A percentile compares a stretch with the other conserved stretches of the same genome.
phyloP scores from a whole-genome alignment of 1,140 invertebrate genomes.

The Stegodyphus mimosarum region DNA sequence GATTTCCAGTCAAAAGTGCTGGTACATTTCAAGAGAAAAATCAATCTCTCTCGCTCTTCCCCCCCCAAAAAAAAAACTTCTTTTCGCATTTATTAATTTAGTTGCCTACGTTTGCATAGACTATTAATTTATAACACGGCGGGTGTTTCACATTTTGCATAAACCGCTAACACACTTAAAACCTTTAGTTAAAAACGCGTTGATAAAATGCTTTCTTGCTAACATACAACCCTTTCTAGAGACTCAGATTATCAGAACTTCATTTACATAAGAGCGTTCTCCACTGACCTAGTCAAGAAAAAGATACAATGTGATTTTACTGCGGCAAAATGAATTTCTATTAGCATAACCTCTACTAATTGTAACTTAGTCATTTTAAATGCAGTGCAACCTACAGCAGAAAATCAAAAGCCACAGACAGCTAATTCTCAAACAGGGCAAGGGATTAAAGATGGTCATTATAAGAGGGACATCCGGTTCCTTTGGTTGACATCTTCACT shows the following conservation, averaged over 20 bases:
- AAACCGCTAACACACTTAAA: no score
- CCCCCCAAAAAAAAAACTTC: no score
- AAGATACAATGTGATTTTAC: slow-evolving; percentile 2
- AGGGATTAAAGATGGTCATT: slow-evolving; percentile 31
- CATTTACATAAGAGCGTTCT: slow-evolving; percentile 17
- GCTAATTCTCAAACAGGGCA: slow-evolving; percentile 43
- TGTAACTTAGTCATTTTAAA: slow-evolving; percentile 22
- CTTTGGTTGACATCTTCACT: slow-evolving; percentile 50
- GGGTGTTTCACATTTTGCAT: no score
- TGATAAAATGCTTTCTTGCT: no score
- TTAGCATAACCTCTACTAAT: slow-evolving; percentile 20
- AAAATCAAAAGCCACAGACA: slow-evolving; percentile 39
- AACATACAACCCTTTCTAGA: no score
- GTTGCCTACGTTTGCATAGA: no score
- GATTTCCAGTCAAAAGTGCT: no score
- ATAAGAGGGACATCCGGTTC: slow-evolving; percentile 43
- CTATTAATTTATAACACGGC: no score
- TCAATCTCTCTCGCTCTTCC: no score
- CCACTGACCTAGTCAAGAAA: slow-evolving; percentile 40
- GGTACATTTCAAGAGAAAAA: no score
- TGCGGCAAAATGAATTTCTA: slow-evolving; percentile 3
- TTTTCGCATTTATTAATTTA: no score
- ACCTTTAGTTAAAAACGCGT: no score
- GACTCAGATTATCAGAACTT: neutral
- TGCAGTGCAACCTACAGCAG: neutral